Evolutionary conservation across 2,113 vertebrate species (phyloP), one percentile per base, ranked within the genome.

Genomic region (Callipepla squamata): DNA sequence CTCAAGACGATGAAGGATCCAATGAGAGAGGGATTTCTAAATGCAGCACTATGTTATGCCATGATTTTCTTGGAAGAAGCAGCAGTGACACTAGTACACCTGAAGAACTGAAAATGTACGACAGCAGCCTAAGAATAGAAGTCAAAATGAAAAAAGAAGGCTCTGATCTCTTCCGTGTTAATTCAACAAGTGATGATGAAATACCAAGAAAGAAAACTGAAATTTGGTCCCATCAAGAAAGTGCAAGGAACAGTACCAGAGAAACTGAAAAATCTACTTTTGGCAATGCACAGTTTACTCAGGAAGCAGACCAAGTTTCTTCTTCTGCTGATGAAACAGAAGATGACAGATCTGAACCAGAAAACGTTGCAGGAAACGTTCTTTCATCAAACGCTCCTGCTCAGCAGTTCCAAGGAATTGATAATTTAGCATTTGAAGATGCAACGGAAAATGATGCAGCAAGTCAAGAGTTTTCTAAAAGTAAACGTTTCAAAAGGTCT

Each of bases 51-150:
- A 98, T 98, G 97, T 96, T 98, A 67, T 99, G 99, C 92, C 98
- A 98, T 0, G 99, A 99, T 96, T 99, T 99, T 96, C 96, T 99
- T 82, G 99, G 99, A 22, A 98, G 99, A 93, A 99, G 99, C 86
- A 99, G 99, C 95, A 99, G 99, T 73, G 99, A 99, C 93, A 99
- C 99, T 4, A 99, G 99, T 97, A 99, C 99, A 32, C 99, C 99
- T 0, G 99, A 99, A 94, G 99, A 99, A 96, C 87, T 99, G 57
- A 99, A 99, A 97, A 98, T 98, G 80, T 99, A 98, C 21, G 99
- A 99, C 36, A 98, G 98, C 19, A 99, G 98, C 28, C 90, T 99
- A 89, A 98, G 98, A 82, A 98, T 99, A 90, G 99, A 99, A 97
- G 98, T 99, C 53, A 98, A 98, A 95, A 96, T 99, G 94, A 98